Evolutionary conservation across 1,140 invertebrate species (phyloP), one percentile per base, ranked within the genome.

Genomic region (Eupeodes corollae): DNA sequence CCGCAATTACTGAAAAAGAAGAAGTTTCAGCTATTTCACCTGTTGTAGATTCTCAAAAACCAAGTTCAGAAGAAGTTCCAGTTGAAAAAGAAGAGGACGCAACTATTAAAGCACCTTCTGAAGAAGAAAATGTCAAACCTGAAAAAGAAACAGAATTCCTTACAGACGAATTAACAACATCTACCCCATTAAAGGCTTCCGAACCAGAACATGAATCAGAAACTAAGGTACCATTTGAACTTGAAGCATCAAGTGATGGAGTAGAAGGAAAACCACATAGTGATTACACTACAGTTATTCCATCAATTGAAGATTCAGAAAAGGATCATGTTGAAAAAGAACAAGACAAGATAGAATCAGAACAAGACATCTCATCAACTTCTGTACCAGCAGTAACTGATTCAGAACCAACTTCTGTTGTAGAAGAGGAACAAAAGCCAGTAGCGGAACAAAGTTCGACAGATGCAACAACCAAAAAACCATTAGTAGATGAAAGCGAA

Each of bases 241-340:
- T 40, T 43, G 42, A 48, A 49, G 16, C 18, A 35, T 32, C 12
- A 48, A 47, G 44, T 11, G 49, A 48, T 37, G 37, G 34, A 49
- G 21, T 19, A 37, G 15, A 16, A 32, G 33, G 19, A 11, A 42
- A 21, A 42, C 12, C 21, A 21, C 19, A 15, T 42, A n/a, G 40
- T 18, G 31, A 37, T 6, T 39, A 35, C 3, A 13, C 13, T 2
- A 30, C 32, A 6, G 13, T 15, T 15, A 47, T 30, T 2, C 31
- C 41, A 42, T 32, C 15, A 8, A 11, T 21, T 31, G 41, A 43
- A 31, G 48, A 46, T 11, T 49, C 48, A 9, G 33, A 31, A 21
- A 43, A 49, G 16, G 10, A 3, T 5, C 21, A 26, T 26, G 3
- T 26, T 8, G 21, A 8, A 26, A 8, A 26, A 8, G 21, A 8